These are phyloP conservation scores for Fabriciana adippe DNA, from an alignment of 2,888 invertebrate genomes.

Conservation along the genomic window DNA sequence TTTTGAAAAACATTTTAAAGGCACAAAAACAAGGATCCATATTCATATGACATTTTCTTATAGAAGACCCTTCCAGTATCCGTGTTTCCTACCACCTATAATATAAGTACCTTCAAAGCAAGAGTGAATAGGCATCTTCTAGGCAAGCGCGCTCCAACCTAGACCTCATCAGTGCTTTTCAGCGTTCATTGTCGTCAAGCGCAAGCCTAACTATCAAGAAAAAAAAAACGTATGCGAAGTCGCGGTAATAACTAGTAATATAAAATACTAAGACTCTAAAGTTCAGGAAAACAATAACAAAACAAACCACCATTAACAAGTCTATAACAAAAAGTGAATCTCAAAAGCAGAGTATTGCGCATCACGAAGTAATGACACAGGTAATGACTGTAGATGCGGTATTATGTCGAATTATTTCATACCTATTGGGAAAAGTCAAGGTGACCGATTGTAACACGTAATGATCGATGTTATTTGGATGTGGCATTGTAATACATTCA, in stretches of 20 bases:
- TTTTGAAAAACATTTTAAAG: no score
- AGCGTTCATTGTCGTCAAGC: no score
- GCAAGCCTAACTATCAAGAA: no score
- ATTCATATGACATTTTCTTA: no score
- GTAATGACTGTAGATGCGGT: slow-evolving; percentile 67
- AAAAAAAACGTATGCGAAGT: no score
- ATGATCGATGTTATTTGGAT: slow-evolving; percentile 42
- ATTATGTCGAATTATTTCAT: slow-evolving; percentile 80
- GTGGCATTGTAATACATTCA: slow-evolving; percentile 38
- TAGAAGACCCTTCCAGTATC: no score
- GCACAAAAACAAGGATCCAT: no score
- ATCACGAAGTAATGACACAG: slow-evolving; percentile 50
- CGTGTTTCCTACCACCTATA: no score
- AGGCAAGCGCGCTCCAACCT: no score
- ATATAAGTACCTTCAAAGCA: no score
- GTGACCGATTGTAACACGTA: slow-evolving; percentile 66
- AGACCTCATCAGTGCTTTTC: no score
- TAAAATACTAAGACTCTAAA: slow-evolving; percentile 46
- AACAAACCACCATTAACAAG: slow-evolving; percentile 30
- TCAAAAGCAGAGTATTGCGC: slow-evolving; percentile 48
- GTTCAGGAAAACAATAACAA: slow-evolving; percentile 22
- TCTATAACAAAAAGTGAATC: slow-evolving; percentile 47
- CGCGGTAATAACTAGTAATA: neutral
- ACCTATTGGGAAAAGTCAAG: slow-evolving; percentile 79
- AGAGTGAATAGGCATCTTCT: no score